phyloP scores from a whole-genome alignment of 1,140 invertebrate species.

The Drosophila dunni region DNA sequence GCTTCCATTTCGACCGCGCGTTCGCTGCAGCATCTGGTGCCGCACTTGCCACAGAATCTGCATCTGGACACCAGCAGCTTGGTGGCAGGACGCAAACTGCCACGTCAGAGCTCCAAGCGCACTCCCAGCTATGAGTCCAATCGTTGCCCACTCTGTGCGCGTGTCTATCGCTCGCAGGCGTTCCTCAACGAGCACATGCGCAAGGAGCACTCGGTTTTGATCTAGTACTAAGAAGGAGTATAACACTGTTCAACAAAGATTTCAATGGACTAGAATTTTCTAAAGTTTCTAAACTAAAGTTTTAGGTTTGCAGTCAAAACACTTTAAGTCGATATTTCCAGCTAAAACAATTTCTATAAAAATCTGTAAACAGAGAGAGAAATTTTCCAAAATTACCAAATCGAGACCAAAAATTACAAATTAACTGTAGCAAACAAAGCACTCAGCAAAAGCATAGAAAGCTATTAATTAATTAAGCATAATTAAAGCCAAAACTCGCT shows the following conservation, averaged over 20 bases:
- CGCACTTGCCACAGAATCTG: conserved; percentile 63
- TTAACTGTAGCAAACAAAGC: conserved; percentile 22
- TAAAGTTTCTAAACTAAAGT: not conserved
- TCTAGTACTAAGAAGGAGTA: conserved; percentile 40
- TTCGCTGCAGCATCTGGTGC: conserved; percentile 71
- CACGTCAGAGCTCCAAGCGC: conserved; percentile 64
- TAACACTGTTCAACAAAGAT: conserved; percentile 1
- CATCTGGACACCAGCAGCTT: conserved; percentile 63
- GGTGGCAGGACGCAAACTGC: conserved; percentile 61
- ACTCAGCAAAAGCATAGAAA: conserved; percentile 15
- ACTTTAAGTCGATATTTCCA: too few species aligned
- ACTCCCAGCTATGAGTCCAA: conserved; percentile 74
- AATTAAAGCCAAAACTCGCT: conserved; percentile 31
- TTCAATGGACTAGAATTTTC: conserved; percentile 7
- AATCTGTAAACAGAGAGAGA: not conserved
- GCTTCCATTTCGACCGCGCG: conserved; percentile 79
- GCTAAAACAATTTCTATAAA: too few species aligned
- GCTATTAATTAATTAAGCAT: conserved; percentile 23
- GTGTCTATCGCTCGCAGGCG: conserved; percentile 78
- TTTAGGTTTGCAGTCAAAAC: conserved; percentile 7
- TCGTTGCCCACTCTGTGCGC: conserved; percentile 77
- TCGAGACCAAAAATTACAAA: conserved; percentile 70
- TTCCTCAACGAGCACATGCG: conserved; percentile 84
- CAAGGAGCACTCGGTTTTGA: conserved; percentile 81
- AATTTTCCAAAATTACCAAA: conserved; percentile 56